Evolutionary conservation across 2,888 invertebrate genomes (phyloP).

Genomic region (Tiliacea aurago): DNA sequence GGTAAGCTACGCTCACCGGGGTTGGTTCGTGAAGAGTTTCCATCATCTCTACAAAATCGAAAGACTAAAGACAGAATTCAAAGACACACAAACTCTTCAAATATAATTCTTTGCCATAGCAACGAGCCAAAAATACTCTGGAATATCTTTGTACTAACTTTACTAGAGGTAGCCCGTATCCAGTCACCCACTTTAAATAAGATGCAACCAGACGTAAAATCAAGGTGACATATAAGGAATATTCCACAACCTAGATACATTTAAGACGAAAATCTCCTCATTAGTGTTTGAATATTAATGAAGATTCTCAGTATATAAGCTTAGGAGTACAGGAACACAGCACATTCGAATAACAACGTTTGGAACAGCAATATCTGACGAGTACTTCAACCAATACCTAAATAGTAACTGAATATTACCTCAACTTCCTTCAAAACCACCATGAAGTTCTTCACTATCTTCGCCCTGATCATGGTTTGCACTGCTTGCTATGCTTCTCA

Average conservation of each 20-base stretch:
- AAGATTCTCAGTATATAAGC: conserved; percentile 42
- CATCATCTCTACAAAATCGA: background rate
- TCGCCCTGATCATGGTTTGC: conserved; percentile 38
- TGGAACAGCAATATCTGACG: background rate
- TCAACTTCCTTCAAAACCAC: conserved; percentile 1
- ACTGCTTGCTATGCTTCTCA: conserved; percentile 36
- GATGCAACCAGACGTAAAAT: conserved; percentile 40
- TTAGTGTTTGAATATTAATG: conserved; percentile 59
- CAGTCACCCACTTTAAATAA: conserved; percentile 31
- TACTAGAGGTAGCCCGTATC: background rate
- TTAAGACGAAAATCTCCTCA: conserved; percentile 20
- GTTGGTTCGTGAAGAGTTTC: background rate
- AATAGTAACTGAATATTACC: background rate
- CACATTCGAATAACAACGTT: conserved; percentile 41
- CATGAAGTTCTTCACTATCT: conserved; percentile 52
- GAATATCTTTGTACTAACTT: background rate
- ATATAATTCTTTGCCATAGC: background rate
- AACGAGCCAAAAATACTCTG: conserved; percentile 1
- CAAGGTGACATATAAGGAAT: conserved; percentile 45
- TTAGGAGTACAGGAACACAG: background rate
- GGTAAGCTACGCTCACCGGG: too few species aligned
- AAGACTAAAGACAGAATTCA: background rate
- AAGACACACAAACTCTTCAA: background rate
- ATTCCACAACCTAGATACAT: conserved; percentile 33
- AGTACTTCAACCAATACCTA: background rate